Evolutionary conservation across 1,140 invertebrate species (phyloP), one percentile per base, ranked within the genome.

Genomic region (Lucilia cuprina): DNA sequence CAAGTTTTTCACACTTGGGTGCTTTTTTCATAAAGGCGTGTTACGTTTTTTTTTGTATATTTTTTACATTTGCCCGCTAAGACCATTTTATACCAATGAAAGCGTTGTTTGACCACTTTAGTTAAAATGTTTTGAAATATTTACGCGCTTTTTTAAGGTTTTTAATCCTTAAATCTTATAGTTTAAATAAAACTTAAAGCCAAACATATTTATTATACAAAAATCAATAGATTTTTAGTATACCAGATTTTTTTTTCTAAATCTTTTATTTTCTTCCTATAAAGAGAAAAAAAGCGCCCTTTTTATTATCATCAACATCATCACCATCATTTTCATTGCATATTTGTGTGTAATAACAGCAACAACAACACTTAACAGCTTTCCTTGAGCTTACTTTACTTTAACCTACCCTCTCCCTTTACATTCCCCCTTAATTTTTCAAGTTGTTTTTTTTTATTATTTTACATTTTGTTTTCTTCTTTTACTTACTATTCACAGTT

Each of bases 31-130:
- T 70, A 70, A 70, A 70, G 65, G 65, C 65, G 65, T 70, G 65
- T 70, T 70, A 70, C 65, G 65, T 70, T 70, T 25, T 21, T 70
- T 25, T 25, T 70, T 70, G 19, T 70, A 21, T 70, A 21, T 70
- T 70, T 70, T 19, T 70, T 21, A 21, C n/a, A 25, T 70, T 70
- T 70, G 21, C n/a, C 65, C 65, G 65, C 65, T 70, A 70, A 17
- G 50, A 55, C 50, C 50, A 55, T 12, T 55, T 21, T 80, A 25
- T 21, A 12, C 49, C 13, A 80, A 13, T 17, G 19, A 80, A 80
- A 80, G 77, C 77, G 77, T 80, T 80, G 77, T 80, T 80, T 80
- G 77, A 80, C 77, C 77, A 80, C 77, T 80, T 80, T 80, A 49
- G 35, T 21, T 19, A 49, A 17, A 41, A 34, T 21, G 35, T n/a